These are phyloP conservation scores for Xenotilapia leptura DNA, from an alignment of 2,113 vertebrate genomes.

Conservation along the genomic window DNA sequence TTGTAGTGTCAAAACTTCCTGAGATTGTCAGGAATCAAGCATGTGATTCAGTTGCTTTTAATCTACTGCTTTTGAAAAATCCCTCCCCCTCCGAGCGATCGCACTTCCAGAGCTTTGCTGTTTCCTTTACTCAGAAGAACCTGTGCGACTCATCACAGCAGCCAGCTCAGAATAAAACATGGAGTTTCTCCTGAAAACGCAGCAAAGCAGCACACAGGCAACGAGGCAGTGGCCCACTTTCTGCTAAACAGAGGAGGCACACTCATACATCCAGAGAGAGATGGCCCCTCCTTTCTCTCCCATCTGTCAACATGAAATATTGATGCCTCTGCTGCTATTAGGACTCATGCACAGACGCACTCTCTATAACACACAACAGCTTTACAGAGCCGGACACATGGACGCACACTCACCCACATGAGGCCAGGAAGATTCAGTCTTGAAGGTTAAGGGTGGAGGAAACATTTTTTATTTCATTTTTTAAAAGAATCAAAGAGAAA, in stretches of 20 bases:
- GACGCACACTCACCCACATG: background rate
- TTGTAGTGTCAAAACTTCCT: background rate
- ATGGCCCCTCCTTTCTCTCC: background rate
- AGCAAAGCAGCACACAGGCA: background rate
- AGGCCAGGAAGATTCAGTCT: background rate
- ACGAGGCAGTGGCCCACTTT: slow-evolving; percentile 47
- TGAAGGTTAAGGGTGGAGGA: background rate
- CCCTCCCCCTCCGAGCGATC: background rate
- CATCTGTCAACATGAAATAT: slow-evolving; percentile 75
- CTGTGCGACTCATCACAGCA: background rate
- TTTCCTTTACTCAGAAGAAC: background rate
- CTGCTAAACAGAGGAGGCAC: slow-evolving; percentile 6
- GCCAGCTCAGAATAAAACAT: slow-evolving; percentile 36
- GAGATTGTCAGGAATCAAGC: background rate
- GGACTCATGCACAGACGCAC: background rate
- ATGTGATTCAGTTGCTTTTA: background rate
- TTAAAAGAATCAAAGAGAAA: background rate
- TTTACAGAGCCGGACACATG: background rate
- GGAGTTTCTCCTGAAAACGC: slow-evolving; percentile 37
- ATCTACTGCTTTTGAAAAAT: background rate
- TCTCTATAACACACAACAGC: background rate
- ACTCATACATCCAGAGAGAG: background rate
- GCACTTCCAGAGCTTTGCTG: background rate
- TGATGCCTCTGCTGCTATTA: slow-evolving; percentile 56
- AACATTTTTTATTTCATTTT: background rate